Evolutionary conservation across 35 echinoderm and acorn worm genomes (phyloP).

Genomic region (Hemicentrotus pulcherrimus): DNA sequence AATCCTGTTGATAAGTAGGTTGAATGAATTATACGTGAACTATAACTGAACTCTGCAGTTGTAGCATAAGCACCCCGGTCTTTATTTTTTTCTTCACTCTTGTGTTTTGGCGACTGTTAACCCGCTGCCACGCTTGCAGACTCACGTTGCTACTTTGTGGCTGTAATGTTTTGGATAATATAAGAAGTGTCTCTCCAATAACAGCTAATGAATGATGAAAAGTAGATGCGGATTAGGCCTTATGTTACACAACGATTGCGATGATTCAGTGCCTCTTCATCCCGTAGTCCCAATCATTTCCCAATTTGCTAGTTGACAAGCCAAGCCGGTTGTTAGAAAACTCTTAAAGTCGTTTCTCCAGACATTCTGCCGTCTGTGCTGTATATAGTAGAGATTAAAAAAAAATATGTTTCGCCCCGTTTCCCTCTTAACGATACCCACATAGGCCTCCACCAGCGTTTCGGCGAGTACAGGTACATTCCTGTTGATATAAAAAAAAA

Average conservation of each 20-base stretch:
- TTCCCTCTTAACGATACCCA: not conserved
- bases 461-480: not conserved
- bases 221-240: conserved; percentile 39
- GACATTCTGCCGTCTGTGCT: not conserved
- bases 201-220: conserved; percentile 23
- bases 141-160: not conserved
- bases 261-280: conserved; percentile 19
- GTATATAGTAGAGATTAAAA: not conserved
- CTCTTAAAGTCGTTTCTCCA: not conserved
- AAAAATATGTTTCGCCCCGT: not conserved
- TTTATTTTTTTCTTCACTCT: not conserved
- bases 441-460: not conserved
- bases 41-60: not conserved
- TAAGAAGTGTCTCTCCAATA: conserved; percentile 22
- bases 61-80: not conserved
- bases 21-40: not conserved
- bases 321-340: conserved; percentile 13
- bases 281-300: conserved; percentile 27
- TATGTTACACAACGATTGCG: conserved; percentile 39
- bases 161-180: not conserved
- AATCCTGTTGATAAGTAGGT: too few relatives aligned
- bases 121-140: not conserved
- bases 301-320: not conserved
- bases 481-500: not conserved
- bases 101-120: not conserved